Base-by-base conservation (phyloP, 2,797 vertebrate genomes). In the Chelonia mydas region DNA sequence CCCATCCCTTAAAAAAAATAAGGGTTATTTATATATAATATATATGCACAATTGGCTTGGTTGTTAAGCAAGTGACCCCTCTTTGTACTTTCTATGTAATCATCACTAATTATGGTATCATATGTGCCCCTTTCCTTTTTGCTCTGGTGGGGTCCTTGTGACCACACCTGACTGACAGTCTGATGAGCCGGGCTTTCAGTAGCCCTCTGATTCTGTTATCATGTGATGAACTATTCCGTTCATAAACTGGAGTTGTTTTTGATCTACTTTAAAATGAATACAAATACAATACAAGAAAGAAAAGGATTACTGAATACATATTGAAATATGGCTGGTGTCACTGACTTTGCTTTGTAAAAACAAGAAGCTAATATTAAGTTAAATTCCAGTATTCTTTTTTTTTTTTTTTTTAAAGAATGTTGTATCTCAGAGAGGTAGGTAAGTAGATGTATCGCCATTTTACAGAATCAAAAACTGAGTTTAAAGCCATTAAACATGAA, bases 1-100 rank as follows among this genome's bases (percentile, higher is more conserved):
- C 99, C 99, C 99, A 99, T 91, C 98, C 99, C 99, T 99, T 98
- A 87, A 97, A 97, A 96, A 84, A 97, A 97, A 95, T 45, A 83
- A 96, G 97, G 90, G 92, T 84, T 88, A 87, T 96, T 97, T 47
- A 96, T 79, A 92, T 59, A 86, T 87, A 92, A 95, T 81, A 53
- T 27, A 49, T 87, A 31, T 86, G 45, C 37, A 87, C 49, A 81
- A 59, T 19, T 85, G 16, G 84, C 53, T 91, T 79, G 72, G 13
- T 54, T 90, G 74, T 94, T 74, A 76, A 88, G 65, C 74, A 94
- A 83, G 16, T 68, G n/a, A 61, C 45, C 45, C 23, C 9, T 72
- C 84, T 87, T 88, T 61, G 74, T 78, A 55, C 25, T 28, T 87
- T 83, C 17, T 81, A 10, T 81, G 68, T 93, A 80, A 80, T 17